Conservation (phyloP, 2,888 invertebrate species). For the Oasisia sp. region DNA sequence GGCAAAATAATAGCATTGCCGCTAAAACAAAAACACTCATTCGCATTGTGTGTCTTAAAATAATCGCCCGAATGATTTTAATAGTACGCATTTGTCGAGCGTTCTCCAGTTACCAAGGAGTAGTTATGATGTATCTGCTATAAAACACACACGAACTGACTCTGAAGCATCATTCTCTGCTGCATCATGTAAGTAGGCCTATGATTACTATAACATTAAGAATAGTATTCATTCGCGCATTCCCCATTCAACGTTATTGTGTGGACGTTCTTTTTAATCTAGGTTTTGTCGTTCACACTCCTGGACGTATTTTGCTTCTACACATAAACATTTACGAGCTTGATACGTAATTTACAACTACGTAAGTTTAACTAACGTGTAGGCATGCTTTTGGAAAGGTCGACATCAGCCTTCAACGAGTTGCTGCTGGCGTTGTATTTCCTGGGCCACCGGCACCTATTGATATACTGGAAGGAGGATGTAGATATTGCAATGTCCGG, state of each 20-base stretch:
- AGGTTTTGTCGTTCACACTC: too few species aligned
- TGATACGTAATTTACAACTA: neutral
- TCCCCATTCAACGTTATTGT: too few species aligned
- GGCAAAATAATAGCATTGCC: neutral
- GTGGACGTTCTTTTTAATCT: too few species aligned
- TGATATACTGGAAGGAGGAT: neutral
- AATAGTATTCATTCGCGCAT: neutral
- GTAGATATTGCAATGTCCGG: neutral
- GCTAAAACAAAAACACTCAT: neutral
- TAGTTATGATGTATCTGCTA: neutral
- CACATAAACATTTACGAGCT: neutral
- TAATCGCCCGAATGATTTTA: neutral
- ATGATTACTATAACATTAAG: neutral
- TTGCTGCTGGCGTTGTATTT: neutral
- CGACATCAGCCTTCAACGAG: neutral
- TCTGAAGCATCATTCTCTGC: neutral
- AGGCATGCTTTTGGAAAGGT: neutral
- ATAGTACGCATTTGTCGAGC: neutral
- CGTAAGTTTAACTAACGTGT: neutral
- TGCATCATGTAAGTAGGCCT: neutral
- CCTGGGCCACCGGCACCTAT: neutral
- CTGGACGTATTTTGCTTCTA: too few species aligned
- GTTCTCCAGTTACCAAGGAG: neutral
- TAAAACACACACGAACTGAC: neutral
- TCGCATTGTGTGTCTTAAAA: neutral